phyloP scores from a whole-genome alignment of 1,140 invertebrate species.

The Lamellibrachia luymesi region DNA sequence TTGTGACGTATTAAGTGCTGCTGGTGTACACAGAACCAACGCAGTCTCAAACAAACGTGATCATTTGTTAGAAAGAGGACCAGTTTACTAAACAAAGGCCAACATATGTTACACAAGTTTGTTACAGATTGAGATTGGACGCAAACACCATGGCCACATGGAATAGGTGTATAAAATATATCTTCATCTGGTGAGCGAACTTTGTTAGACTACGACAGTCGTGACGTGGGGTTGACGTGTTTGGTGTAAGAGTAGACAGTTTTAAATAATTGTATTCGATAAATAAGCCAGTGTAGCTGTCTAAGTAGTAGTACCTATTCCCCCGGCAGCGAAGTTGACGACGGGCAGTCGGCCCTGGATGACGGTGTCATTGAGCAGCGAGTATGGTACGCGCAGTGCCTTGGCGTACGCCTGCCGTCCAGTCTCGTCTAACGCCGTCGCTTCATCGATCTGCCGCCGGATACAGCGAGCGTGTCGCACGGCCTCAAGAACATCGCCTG shows the following conservation, averaged over 20 bases:
- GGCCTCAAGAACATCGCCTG: constrained; percentile 49
- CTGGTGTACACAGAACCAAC: no score
- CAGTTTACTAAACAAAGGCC: no score
- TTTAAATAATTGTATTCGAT: not conserved
- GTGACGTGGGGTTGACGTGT: no score
- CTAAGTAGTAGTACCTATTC: constrained; percentile 36
- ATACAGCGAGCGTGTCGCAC: constrained; percentile 47
- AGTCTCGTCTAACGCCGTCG: constrained; percentile 39
- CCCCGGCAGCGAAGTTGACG: constrained; percentile 52
- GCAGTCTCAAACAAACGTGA: no score
- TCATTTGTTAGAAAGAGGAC: no score
- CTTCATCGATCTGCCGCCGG: constrained; percentile 41
- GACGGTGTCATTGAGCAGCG: constrained; percentile 46
- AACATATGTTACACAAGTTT: no score
- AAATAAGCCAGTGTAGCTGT: not conserved
- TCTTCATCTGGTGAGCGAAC: no score
- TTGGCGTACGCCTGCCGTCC: constrained; percentile 46
- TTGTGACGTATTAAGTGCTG: no score
- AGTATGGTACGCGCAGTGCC: constrained; percentile 41
- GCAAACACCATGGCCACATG: no score
- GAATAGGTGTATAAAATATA: no score
- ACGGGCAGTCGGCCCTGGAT: constrained; percentile 47
- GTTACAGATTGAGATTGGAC: no score
- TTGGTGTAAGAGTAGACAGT: not conserved
- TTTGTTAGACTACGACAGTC: no score